Conservation (phyloP, 2,888 invertebrate species). For the Bruchidius siliquastri region DNA sequence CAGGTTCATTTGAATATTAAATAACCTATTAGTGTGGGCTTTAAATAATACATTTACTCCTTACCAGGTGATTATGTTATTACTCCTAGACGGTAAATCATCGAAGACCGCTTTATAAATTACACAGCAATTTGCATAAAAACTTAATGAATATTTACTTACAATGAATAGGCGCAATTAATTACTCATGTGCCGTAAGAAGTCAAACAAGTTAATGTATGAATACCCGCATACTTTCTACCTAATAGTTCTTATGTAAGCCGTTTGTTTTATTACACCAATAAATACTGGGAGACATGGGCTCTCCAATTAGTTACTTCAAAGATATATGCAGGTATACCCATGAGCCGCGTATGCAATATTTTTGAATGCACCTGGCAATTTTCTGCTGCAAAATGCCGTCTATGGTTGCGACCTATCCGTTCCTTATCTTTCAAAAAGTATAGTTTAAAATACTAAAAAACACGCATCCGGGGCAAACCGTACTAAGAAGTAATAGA, state of each 20-base stretch:
- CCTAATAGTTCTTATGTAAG: slow-evolving; percentile 10
- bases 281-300: slow-evolving; percentile 13
- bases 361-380: no score
- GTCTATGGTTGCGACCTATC: no score
- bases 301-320: neutral
- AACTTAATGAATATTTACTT: slow-evolving; percentile 33
- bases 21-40: neutral
- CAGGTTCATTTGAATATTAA: neutral
- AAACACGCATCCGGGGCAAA: no score
- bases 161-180: slow-evolving; percentile 33
- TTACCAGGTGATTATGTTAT: neutral
- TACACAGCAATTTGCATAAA: slow-evolving; percentile 20
- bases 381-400: no score
- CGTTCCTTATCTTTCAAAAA: no score
- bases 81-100: slow-evolving; percentile 14
- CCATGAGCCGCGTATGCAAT: no score
- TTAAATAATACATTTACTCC: neutral
- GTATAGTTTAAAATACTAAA: no score
- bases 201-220: slow-evolving; percentile 24
- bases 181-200: slow-evolving; percentile 29
- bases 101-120: slow-evolving; percentile 15
- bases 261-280: slow-evolving; percentile 17
- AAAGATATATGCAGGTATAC: neutral
- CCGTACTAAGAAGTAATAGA: no score
- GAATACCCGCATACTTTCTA: slow-evolving; percentile 15